A percentile compares a stretch with the other conserved stretches of the same genome.
These are phyloP conservation scores for Thymelicus sylvestris DNA, from an alignment of 2,888 invertebrate genomes.

Conservation along the genomic window DNA sequence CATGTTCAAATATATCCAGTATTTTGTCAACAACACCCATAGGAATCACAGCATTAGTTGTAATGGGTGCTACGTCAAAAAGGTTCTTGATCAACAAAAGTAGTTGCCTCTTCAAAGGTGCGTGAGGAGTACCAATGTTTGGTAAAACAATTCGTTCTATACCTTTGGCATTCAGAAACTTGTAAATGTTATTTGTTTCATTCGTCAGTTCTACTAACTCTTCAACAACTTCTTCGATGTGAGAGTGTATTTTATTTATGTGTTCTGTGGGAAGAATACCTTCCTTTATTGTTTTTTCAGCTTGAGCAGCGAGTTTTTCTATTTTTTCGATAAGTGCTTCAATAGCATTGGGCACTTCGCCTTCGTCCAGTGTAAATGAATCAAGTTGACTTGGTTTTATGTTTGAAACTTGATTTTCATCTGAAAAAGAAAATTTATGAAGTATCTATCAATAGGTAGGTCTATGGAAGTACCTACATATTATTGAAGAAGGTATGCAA, in stretches of 20 bases:
- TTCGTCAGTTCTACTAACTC: conserved; percentile 53
- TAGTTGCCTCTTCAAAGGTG: conserved; percentile 53
- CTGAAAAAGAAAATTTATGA: neutral
- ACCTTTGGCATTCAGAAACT: conserved; percentile 62
- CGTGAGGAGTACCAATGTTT: conserved; percentile 48
- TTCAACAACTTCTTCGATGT: conserved; percentile 51
- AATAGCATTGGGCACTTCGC: conserved; percentile 39
- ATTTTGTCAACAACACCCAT: conserved; percentile 58
- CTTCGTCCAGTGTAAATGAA: neutral
- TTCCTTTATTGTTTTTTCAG: conserved; percentile 44
- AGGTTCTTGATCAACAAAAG: conserved; percentile 57
- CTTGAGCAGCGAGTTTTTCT: conserved; percentile 44
- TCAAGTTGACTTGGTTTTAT: neutral
- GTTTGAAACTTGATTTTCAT: neutral
- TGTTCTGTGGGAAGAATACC: conserved; percentile 48
- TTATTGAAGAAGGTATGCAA: too few species aligned
- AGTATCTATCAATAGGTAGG: too few species aligned
- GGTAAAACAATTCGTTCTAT: conserved; percentile 56
- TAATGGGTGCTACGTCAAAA: conserved; percentile 58
- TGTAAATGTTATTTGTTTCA: conserved; percentile 53
- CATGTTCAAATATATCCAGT: conserved; percentile 64
- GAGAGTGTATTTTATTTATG: conserved; percentile 47
- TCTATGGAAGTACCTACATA: too few species aligned
- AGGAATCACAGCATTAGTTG: conserved; percentile 55
- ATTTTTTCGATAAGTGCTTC: conserved; percentile 49